A percentile compares a stretch with the other conserved stretches of the same genome.
Conservation (phyloP, 1,140 invertebrate genomes). For the Thaumatotibia leucotreta region DNA sequence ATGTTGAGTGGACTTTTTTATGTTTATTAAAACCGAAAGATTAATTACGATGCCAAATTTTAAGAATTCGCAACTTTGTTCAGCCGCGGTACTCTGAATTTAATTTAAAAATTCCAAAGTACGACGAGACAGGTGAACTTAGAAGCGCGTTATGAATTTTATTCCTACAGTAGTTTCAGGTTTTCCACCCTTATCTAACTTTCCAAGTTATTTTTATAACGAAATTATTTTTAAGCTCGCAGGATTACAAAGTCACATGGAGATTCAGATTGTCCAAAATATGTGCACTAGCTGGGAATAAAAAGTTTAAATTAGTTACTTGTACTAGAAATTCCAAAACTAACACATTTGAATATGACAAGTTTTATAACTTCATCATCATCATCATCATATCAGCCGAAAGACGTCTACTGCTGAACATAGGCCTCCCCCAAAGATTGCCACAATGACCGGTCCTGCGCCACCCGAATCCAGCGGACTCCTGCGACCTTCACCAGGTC, state of each 20-base stretch:
- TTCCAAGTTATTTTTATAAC: slow-evolving; percentile 21
- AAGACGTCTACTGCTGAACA: too few relatives aligned
- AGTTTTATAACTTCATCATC: too few relatives aligned
- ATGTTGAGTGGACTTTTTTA: slow-evolving; percentile 27
- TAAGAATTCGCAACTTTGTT: slow-evolving; percentile 71
- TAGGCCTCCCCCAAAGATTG: too few relatives aligned
- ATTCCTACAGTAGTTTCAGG: slow-evolving; percentile 58
- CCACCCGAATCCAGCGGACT: too few relatives aligned
- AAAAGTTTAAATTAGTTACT: background rate
- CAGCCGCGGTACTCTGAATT: slow-evolving; percentile 66
- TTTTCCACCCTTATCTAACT: slow-evolving; percentile 69
- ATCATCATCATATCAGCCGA: too few relatives aligned
- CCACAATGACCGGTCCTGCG: too few relatives aligned
- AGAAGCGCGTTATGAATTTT: slow-evolving; percentile 72
- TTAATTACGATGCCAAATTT: slow-evolving; percentile 69
- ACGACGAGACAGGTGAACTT: slow-evolving; percentile 72
- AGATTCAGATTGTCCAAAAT: background rate
- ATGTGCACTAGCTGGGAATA: background rate
- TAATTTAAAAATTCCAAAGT: slow-evolving; percentile 75
- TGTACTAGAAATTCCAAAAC: background rate
- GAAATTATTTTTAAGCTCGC: background rate
- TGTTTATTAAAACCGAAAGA: slow-evolving; percentile 65
- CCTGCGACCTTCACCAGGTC: too few relatives aligned
- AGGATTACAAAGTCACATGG: background rate
- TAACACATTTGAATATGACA: background rate